Conservation (phyloP, 1,140 invertebrate genomes). For the Polypedilum pembai region DNA sequence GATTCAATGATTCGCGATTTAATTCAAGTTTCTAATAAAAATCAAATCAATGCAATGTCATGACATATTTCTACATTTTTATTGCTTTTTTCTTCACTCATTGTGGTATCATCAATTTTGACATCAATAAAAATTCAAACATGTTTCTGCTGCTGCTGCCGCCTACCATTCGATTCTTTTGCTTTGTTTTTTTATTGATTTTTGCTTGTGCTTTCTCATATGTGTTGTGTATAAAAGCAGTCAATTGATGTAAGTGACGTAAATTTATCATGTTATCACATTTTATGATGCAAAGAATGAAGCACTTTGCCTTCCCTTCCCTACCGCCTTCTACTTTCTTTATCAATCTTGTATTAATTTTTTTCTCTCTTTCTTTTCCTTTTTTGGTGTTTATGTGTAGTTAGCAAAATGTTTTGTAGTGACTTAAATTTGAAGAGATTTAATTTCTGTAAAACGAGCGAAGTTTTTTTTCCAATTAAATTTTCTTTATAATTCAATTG, state of each 20-base stretch:
- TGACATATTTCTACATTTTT: not conserved
- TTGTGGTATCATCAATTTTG: slow-evolving; percentile 6
- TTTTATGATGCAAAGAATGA: not conserved
- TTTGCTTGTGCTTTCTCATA: not conserved
- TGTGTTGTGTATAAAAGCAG: slow-evolving; percentile 10
- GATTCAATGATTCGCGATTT: slow-evolving; percentile 1
- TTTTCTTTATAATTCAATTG: too few relatives aligned
- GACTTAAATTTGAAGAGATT: too few relatives aligned
- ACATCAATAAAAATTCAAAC: slow-evolving; percentile 7
- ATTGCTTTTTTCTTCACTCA: not conserved
- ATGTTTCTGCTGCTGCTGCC: too few relatives aligned
- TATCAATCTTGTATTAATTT: too few relatives aligned
- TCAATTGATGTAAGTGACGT: slow-evolving; percentile 20
- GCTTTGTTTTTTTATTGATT: not conserved
- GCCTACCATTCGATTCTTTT: too few relatives aligned
- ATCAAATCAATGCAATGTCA: not conserved
- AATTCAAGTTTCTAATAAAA: not conserved
- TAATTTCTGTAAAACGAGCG: too few relatives aligned
- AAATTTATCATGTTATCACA: slow-evolving; percentile 19
- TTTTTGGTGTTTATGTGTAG: too few relatives aligned
- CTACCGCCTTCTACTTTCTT: too few relatives aligned
- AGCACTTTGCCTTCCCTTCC: too few relatives aligned
- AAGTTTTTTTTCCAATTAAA: too few relatives aligned
- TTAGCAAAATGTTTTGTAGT: too few relatives aligned
- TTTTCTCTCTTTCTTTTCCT: too few relatives aligned